Base-by-base conservation (phyloP, 2,888 invertebrate species). In the Dichetophora obliterata region DNA sequence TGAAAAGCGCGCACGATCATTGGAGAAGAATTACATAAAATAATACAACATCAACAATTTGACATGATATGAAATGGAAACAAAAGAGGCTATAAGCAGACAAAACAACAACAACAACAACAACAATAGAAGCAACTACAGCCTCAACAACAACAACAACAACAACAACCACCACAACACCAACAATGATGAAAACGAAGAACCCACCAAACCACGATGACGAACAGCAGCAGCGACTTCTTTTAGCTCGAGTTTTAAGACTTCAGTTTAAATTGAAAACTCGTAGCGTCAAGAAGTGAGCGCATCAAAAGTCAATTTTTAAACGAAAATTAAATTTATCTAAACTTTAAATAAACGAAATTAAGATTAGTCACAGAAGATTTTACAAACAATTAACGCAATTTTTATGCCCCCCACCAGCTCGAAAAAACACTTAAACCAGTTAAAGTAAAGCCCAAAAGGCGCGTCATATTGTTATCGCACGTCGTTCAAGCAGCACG, bases 261-360 rank as follows among this genome's bases (percentile, higher is more conserved):
- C 82, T 81, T 87, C 85, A 87, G 86, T 87, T 85, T 85, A 86
- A 84, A 86, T 87, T 85, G 81, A 86, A 85, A 85, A 84, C 85
- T 86, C 85, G 83, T 37, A 43, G 75, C 50, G 74, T 65, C 31
- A 50, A 74, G 74, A 74, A 66, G 74, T 74, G 74, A 22, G 24
- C 72, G 61, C 77, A 74, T 48, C 16, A 27, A 27, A 63, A 63
- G 22, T 54, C n/a, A 54, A 43, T 43, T 11, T 43, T 11, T 43
- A 2, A 54, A 54, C 19, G 22, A 54, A 54, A 54, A 19, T 54
- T 6, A n/a, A 54, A 19, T 54, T 54, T 19, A 54, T 54, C 1
- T 1, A 19, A 19, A 54, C 5, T 19, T 1, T 19, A 19, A 19
- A 5, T 54, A 54, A 19, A 54, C n/a, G 8, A 19, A 54, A 19